These are phyloP conservation scores for Panurus biarmicus DNA, from an alignment of 2,113 vertebrate genomes.

Conservation along the genomic window DNA sequence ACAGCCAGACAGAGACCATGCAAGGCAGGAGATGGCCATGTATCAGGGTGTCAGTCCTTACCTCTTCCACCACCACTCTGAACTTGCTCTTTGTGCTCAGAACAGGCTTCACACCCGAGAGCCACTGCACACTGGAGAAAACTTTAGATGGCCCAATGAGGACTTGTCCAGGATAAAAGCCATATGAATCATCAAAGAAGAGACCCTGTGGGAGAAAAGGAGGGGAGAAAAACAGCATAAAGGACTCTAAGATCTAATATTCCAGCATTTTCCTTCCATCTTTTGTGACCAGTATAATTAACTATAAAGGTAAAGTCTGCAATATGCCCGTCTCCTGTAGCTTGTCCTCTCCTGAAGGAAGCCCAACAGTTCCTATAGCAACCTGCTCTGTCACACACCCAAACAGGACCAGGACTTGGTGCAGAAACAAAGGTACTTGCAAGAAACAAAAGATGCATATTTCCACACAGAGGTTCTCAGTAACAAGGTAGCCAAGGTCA, in stretches of 20 bases:
- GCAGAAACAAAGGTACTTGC: background rate
- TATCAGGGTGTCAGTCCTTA: constrained; percentile 26
- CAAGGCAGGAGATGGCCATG: background rate
- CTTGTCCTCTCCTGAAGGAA: background rate
- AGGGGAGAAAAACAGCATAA: background rate
- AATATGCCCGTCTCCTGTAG: background rate
- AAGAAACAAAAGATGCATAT: background rate
- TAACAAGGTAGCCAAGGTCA: background rate
- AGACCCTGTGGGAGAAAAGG: constrained; percentile 76
- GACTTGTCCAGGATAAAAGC: constrained; percentile 98
- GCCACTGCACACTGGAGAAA: constrained; percentile 95
- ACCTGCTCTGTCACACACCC: background rate
- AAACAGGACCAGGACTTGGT: background rate
- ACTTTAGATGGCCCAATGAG: constrained; percentile 95
- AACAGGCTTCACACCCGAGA: constrained; percentile 94
- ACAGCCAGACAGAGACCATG: background rate
- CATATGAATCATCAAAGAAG: constrained; percentile 96
- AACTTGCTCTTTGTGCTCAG: constrained; percentile 98
- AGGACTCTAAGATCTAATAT: background rate
- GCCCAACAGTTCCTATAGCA: constrained; percentile 30
- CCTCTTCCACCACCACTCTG: constrained; percentile 96
- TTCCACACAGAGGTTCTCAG: background rate
- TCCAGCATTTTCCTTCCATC: background rate
- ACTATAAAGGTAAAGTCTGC: background rate
- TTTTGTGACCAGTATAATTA: background rate